phyloP scores from a whole-genome alignment of 2,888 invertebrate species.

The Galerucella calmariensis region DNA sequence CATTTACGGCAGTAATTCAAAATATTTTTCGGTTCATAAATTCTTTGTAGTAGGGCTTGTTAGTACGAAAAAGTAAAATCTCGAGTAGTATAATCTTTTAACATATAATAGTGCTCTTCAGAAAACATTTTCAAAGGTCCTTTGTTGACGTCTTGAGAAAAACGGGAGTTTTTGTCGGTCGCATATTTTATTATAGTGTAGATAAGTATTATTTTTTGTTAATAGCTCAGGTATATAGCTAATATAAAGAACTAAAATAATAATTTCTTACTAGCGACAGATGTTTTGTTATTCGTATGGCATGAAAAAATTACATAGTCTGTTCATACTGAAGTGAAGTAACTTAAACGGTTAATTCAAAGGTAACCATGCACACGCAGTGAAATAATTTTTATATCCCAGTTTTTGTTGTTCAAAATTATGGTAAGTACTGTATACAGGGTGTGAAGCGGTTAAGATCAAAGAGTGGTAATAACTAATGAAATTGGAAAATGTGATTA shows the following conservation, averaged over 20 bases:
- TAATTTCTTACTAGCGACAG: not conserved
- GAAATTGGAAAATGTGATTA: too few species aligned
- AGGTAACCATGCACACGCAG: too few species aligned
- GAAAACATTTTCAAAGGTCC: slow-evolving; percentile 17
- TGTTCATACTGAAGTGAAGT: too few species aligned
- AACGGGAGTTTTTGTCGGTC: slow-evolving; percentile 12
- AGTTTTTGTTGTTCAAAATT: too few species aligned
- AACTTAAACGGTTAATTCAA: too few species aligned
- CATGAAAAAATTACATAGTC: too few species aligned
- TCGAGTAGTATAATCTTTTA: slow-evolving; percentile 44
- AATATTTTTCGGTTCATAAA: slow-evolving; percentile 52
- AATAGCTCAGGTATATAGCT: slow-evolving; percentile 3
- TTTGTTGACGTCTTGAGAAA: slow-evolving; percentile 8
- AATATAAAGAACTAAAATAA: not conserved
- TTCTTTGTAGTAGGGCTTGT: slow-evolving; percentile 39
- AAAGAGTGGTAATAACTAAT: too few species aligned
- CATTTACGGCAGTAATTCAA: slow-evolving; percentile 31
- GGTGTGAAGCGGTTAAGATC: too few species aligned
- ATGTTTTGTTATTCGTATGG: not conserved
- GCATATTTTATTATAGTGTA: slow-evolving; percentile 14
- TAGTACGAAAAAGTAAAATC: slow-evolving; percentile 41
- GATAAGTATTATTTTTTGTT: slow-evolving; percentile 11
- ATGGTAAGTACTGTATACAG: too few species aligned
- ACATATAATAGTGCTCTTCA: slow-evolving; percentile 25
- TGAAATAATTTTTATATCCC: too few species aligned